Conservation (phyloP, 2,888 invertebrate genomes). For the Seira sanloemensis region DNA sequence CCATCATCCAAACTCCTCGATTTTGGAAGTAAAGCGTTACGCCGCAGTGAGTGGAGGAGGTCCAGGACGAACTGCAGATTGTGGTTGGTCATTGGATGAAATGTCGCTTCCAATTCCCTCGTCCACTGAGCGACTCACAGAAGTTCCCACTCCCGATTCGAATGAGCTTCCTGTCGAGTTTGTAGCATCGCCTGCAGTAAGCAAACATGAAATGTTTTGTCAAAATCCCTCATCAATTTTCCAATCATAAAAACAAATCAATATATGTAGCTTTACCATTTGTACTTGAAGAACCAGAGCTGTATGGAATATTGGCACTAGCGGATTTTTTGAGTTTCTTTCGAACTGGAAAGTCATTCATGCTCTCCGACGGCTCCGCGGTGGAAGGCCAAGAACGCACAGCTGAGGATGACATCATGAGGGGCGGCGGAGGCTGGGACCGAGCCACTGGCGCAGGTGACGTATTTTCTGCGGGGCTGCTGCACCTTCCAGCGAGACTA, state of each 20-base stretch:
- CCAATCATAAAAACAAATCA: not conserved
- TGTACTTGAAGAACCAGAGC: constrained; percentile 69
- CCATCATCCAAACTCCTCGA: constrained; percentile 72
- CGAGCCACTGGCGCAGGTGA: constrained; percentile 33
- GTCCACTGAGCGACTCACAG: constrained; percentile 72
- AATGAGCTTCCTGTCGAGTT: constrained; percentile 67
- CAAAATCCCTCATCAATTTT: constrained; percentile 6
- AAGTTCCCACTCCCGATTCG: constrained; percentile 73
- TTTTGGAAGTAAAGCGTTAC: constrained; percentile 66
- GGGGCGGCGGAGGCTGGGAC: constrained; percentile 59
- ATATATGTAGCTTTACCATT: constrained; percentile 64
- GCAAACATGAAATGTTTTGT: not conserved
- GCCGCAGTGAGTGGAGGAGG: constrained; percentile 70
- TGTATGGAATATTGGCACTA: constrained; percentile 68
- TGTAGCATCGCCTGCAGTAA: constrained; percentile 44
- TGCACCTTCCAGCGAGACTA: constrained; percentile 53
- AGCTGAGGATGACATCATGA: constrained; percentile 62
- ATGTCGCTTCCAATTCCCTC: constrained; percentile 67
- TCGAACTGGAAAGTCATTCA: constrained; percentile 66
- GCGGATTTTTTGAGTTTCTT: constrained; percentile 73
- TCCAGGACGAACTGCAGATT: constrained; percentile 61
- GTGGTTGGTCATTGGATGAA: constrained; percentile 57
- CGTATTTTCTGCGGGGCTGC: constrained; percentile 39
- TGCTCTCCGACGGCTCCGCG: constrained; percentile 63
- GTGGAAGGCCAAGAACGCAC: constrained; percentile 64